These are phyloP conservation scores for Corynorhinus townsendii DNA, from an alignment of 2,113 vertebrate genomes.

Conservation along the genomic window DNA sequence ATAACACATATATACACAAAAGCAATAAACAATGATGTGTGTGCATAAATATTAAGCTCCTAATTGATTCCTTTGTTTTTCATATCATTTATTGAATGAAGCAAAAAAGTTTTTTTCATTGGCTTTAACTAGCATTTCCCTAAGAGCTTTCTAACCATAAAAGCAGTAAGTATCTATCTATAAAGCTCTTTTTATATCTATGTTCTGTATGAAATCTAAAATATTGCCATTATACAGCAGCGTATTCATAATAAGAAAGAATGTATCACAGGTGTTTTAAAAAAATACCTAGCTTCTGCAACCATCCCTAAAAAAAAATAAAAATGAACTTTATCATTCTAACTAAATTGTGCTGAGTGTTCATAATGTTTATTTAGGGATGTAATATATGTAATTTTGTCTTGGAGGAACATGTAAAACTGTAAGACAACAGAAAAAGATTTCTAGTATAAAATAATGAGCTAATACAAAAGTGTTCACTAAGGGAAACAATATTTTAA, in stretches of 20 bases:
- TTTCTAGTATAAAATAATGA: not conserved
- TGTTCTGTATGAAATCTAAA: not conserved
- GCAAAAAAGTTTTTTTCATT: not conserved
- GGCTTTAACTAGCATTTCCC: not conserved
- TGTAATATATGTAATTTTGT: not conserved
- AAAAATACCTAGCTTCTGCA: not conserved
- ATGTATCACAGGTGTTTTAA: not conserved
- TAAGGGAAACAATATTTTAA: not conserved
- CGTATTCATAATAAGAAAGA: not conserved
- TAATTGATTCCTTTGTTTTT: not conserved
- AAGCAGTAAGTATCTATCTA: not conserved
- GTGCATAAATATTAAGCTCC: not conserved
- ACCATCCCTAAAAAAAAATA: not conserved
- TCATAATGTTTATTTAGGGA: slow-evolving; percentile 2
- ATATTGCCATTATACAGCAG: not conserved
- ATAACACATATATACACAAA: not conserved
- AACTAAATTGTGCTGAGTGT: not conserved
- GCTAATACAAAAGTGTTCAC: not conserved
- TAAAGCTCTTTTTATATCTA: not conserved
- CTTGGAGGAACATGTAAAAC: not conserved
- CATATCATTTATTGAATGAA: not conserved
- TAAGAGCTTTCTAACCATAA: not conserved
- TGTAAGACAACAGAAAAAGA: not conserved
- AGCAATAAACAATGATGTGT: not conserved
- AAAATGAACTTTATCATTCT: not conserved